Conservation (phyloP, 1,140 invertebrate species). For the Hyles euphorbiae region DNA sequence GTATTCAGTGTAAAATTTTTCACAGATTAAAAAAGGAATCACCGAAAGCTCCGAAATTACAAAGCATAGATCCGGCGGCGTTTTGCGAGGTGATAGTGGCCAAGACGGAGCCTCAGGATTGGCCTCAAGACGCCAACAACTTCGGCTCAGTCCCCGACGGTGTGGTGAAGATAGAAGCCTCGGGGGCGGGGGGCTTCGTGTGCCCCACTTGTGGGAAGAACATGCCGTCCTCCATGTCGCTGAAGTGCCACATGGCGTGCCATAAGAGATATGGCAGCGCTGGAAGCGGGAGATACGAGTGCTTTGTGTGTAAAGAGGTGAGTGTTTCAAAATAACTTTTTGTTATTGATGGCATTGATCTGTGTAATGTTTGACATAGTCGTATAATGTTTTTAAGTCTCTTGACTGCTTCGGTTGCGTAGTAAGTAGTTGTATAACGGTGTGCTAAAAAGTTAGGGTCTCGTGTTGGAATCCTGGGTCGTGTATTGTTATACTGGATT, state of each 20-base stretch:
- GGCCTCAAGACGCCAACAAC: constrained; percentile 65
- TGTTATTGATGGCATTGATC: no score
- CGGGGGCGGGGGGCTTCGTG: constrained; percentile 50
- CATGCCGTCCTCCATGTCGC: constrained; percentile 55
- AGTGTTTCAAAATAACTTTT: constrained; percentile 8
- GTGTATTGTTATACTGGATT: no score
- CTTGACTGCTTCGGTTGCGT: no score
- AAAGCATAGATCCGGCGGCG: constrained; percentile 54
- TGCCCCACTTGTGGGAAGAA: constrained; percentile 62
- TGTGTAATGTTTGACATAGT: no score
- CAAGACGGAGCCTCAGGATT: constrained; percentile 64
- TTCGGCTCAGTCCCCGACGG: constrained; percentile 33
- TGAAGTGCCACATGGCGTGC: constrained; percentile 63
- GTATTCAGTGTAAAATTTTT: constrained; percentile 9
- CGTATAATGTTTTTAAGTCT: no score
- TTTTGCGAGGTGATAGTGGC: constrained; percentile 75
- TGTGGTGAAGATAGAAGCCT: constrained; percentile 6
- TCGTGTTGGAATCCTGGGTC: no score
- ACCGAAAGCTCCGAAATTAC: neutral
- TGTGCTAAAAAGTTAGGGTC: no score
- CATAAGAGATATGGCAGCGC: constrained; percentile 53
- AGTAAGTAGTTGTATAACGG: no score
- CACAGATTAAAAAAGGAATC: constrained; percentile 49
- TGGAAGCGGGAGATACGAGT: constrained; percentile 48
- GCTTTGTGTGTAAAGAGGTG: constrained; percentile 65